Percentiles rank a stretch among this genome's conserved stretches.
Conservation (phyloP, 2,797 vertebrate species). For the Lerista edwardsae region DNA sequence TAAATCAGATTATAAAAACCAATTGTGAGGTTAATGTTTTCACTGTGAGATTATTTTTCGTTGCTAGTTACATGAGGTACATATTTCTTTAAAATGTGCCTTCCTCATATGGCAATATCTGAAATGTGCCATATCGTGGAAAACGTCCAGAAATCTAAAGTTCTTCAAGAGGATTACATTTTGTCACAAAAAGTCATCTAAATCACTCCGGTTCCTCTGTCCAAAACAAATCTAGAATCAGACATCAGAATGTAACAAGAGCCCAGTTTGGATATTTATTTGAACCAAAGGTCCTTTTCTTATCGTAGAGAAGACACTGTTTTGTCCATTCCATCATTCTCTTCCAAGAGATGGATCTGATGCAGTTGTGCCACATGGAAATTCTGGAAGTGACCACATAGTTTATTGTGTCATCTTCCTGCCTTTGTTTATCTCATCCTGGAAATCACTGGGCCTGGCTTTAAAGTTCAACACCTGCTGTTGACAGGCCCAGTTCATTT, state of each 20-base stretch:
- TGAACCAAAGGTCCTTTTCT: background rate
- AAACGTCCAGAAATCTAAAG: background rate
- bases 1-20: constrained; percentile 22
- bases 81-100: background rate
- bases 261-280: background rate
- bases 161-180: background rate
- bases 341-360: background rate
- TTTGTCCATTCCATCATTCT: background rate
- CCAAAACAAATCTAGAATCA: background rate
- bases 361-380: no score
- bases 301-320: background rate
- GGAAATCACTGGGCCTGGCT: no score
- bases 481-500: no score
- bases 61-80: background rate
- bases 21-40: constrained; percentile 18
- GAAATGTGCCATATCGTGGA: background rate
- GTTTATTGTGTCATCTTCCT: no score
- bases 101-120: background rate
- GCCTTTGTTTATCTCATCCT: no score
- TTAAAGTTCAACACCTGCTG: no score
- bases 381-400: no score
- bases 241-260: background rate
- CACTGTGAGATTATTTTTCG: background rate
- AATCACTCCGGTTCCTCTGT: background rate
- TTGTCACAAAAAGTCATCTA: background rate